Conservation (phyloP, 2,113 vertebrate species). For the Plectropomus leopardus region DNA sequence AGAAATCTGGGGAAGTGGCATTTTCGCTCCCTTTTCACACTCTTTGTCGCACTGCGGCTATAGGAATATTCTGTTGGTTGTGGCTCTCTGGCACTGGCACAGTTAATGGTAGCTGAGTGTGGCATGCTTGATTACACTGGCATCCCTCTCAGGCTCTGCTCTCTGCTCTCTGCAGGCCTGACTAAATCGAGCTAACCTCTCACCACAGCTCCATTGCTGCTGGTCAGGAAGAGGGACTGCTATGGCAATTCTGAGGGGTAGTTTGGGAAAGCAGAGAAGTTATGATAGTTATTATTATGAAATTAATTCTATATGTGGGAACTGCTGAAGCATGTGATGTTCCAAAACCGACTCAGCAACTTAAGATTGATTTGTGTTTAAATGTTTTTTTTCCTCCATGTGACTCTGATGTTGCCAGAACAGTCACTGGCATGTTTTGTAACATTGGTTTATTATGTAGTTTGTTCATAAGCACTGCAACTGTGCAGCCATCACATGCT, state of each 20-base stretch:
- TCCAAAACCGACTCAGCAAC: constrained; percentile 37
- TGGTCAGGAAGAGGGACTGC: constrained; percentile 62
- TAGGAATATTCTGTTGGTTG: constrained; percentile 58
- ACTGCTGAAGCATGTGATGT: constrained; percentile 38
- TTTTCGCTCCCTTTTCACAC: constrained; percentile 46
- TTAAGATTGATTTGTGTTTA: constrained; percentile 26
- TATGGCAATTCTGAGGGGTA: constrained; percentile 51
- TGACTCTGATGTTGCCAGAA: constrained; percentile 34
- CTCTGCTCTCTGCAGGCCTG: constrained; percentile 74
- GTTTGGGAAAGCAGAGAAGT: constrained; percentile 42
- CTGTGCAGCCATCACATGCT: not conserved
- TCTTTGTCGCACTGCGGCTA: constrained; percentile 75
- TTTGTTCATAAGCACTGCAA: not conserved
- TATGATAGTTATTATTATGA: constrained; percentile 43
- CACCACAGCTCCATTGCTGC: constrained; percentile 66
- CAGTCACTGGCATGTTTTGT: constrained; percentile 21
- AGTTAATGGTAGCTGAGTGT: constrained; percentile 86
- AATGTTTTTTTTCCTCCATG: not conserved
- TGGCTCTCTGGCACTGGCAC: constrained; percentile 71
- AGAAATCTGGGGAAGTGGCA: constrained; percentile 64
- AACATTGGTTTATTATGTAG: not conserved
- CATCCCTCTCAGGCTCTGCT: constrained; percentile 85
- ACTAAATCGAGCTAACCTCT: constrained; percentile 83
- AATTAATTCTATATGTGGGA: constrained; percentile 53
- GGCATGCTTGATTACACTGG: constrained; percentile 89